A percentile compares a stretch with the other conserved stretches of the same genome.
Evolutionary conservation across 2,113 vertebrate genomes (phyloP).

Genomic region (Ardeotis arabs): DNA sequence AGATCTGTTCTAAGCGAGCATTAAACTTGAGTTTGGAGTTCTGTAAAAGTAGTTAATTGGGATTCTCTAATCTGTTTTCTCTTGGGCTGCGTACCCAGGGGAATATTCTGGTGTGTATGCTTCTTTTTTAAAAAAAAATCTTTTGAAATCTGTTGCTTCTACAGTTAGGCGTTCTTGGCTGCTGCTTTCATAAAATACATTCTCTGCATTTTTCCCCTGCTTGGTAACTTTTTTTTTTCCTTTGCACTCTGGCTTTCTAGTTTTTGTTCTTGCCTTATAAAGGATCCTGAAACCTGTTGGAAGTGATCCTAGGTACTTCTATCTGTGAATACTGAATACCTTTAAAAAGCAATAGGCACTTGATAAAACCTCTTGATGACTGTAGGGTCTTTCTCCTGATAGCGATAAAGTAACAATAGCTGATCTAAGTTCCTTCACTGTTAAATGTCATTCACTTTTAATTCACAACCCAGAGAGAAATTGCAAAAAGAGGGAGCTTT

Average conservation of each 20-base stretch:
- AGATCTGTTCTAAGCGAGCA: constrained; percentile 36
- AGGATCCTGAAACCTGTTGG: not conserved
- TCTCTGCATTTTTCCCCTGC: constrained; percentile 61
- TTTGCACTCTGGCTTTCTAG: constrained; percentile 47
- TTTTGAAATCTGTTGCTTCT: constrained; percentile 61
- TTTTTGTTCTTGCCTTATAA: constrained; percentile 25
- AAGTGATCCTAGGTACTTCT: not conserved
- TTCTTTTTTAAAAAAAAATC: constrained; percentile 40
- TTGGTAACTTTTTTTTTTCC: constrained; percentile 44
- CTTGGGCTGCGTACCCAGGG: constrained; percentile 88
- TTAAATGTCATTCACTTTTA: not conserved
- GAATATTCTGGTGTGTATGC: constrained; percentile 97
- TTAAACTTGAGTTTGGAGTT: constrained; percentile 31
- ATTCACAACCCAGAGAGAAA: not conserved
- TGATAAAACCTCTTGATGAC: not conserved
- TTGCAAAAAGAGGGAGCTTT: not conserved
- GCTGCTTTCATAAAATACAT: constrained; percentile 68
- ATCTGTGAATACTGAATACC: not conserved
- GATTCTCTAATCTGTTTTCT: constrained; percentile 86
- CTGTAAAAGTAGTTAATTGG: constrained; percentile 75
- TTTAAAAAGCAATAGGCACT: not conserved
- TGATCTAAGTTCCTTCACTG: not conserved
- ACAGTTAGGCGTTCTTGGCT: constrained; percentile 68
- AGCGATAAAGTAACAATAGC: not conserved
- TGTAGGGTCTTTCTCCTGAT: not conserved